phyloP scores from a whole-genome alignment of 53 echinoderm and acorn worm genomes.

The Actinopyga echinites region DNA sequence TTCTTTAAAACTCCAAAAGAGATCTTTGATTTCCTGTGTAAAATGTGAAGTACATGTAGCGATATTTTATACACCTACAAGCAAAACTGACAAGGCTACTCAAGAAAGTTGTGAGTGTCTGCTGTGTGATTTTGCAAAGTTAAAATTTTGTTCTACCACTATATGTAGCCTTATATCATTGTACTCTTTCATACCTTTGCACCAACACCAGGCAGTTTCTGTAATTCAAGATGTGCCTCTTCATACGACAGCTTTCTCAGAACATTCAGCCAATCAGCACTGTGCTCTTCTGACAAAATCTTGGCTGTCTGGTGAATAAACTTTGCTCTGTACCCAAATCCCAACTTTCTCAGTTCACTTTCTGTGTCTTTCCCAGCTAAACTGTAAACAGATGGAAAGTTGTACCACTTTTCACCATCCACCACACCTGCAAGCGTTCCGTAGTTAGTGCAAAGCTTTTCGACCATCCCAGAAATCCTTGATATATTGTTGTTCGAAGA shows the following conservation, averaged over 20 bases:
- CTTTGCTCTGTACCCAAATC: constrained; percentile 91
- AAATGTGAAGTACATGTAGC: no score
- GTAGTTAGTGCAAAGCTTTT: constrained; percentile 73
- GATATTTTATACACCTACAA: no score
- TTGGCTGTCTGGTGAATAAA: constrained; percentile 85
- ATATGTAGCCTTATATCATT: no score
- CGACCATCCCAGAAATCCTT: constrained; percentile 89
- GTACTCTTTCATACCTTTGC: constrained; percentile 63
- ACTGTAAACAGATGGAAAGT: constrained; percentile 60
- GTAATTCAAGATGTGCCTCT: constrained; percentile 71
- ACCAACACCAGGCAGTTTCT: constrained; percentile 83
- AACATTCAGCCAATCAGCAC: constrained; percentile 67
- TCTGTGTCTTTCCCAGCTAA: constrained; percentile 69
- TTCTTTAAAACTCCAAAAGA: no score
- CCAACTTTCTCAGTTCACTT: constrained; percentile 64
- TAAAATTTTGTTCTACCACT: no score
- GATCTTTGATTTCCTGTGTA: no score
- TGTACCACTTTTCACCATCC: constrained; percentile 71
- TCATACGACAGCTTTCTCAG: constrained; percentile 63
- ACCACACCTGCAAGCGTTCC: constrained; percentile 61
- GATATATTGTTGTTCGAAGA: constrained; percentile 96
- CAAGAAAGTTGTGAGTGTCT: no score
- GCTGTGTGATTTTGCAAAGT: no score
- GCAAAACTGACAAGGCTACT: no score
- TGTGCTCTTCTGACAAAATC: constrained; percentile 48